Evolutionary conservation across 2,888 invertebrate species (phyloP).

Genomic region (Chrysopilus asiliformis): DNA sequence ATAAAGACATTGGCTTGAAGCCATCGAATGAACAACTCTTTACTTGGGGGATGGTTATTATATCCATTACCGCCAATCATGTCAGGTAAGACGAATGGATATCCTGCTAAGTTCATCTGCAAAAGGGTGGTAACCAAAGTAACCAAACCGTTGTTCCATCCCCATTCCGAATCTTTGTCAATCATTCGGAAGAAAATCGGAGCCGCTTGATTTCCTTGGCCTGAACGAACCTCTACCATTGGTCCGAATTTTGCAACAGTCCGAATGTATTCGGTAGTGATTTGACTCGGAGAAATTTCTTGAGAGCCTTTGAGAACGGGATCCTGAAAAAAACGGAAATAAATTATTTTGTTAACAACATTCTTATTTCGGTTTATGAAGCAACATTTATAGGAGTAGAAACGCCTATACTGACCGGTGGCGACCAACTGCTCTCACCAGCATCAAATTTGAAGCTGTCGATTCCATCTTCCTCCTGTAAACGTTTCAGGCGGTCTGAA

Average conservation of each 20-base stretch:
- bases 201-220: conserved; percentile 46
- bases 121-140: conserved; percentile 48
- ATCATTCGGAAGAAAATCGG: conserved; percentile 59
- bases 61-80: conserved; percentile 59
- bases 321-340: conserved; percentile 36
- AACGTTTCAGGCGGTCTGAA: conserved; percentile 32
- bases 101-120: conserved; percentile 36
- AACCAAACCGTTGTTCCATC: conserved; percentile 48
- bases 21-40: conserved; percentile 59
- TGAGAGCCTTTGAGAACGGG: conserved; percentile 42
- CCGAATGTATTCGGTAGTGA: conserved; percentile 40
- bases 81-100: conserved; percentile 60
- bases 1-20: conserved; percentile 60
- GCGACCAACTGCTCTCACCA: conserved; percentile 53
- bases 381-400: no score
- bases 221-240: conserved; percentile 53
- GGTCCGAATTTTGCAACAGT: conserved; percentile 42
- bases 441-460: conserved; percentile 70
- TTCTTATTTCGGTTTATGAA: no score
- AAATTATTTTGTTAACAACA: no score
- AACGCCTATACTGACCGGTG: conserved; percentile 33
- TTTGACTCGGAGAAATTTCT: conserved; percentile 33
- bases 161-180: conserved; percentile 56
- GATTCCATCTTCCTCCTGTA: conserved; percentile 49
- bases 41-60: conserved; percentile 37